Percentiles rank a stretch among this genome's conserved stretches.
These are phyloP conservation scores for Horisme vitalbata DNA, from an alignment of 2,888 invertebrate genomes.

Conservation along the genomic window DNA sequence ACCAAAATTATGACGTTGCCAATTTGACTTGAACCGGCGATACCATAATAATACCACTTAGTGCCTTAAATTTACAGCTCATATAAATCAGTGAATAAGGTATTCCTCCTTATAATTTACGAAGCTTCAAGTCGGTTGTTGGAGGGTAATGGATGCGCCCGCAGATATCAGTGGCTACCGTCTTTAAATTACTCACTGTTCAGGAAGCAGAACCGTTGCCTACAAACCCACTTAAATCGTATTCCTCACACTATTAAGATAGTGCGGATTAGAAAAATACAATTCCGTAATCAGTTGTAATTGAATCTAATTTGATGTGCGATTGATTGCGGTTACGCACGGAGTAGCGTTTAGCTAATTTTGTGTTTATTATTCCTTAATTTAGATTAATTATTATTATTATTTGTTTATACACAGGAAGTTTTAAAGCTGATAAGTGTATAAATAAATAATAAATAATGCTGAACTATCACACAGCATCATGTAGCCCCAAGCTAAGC, in stretches of 20 bases:
- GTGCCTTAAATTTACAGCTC: slow-evolving; percentile 61
- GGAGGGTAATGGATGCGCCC: slow-evolving; percentile 74
- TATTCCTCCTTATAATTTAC: slow-evolving; percentile 75
- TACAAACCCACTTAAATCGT: slow-evolving; percentile 69
- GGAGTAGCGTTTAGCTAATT: too few species aligned
- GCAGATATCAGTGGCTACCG: slow-evolving; percentile 66
- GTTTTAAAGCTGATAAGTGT: too few species aligned
- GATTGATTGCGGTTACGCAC: slow-evolving; percentile 12
- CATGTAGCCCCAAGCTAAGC: too few species aligned
- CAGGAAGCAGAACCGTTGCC: slow-evolving; percentile 56
- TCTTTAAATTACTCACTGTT: slow-evolving; percentile 76
- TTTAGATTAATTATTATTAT: too few species aligned
- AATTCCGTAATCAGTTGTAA: slow-evolving; percentile 56
- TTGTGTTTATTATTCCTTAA: too few species aligned
- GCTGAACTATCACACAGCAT: too few species aligned
- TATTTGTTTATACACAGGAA: too few species aligned
- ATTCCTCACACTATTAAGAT: slow-evolving; percentile 74
- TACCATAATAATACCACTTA: slow-evolving; percentile 37
- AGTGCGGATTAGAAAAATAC: slow-evolving; percentile 61
- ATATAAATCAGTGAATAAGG: slow-evolving; percentile 75
- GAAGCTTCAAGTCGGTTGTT: slow-evolving; percentile 66
- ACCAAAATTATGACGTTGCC: neutral
- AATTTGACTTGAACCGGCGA: slow-evolving; percentile 1
- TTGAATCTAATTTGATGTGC: slow-evolving; percentile 66
- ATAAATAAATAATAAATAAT: too few species aligned